A percentile compares a stretch with the other conserved stretches of the same genome.
These are phyloP conservation scores for Gymnogyps californianus DNA, from an alignment of 2,113 vertebrate genomes.

Conservation along the genomic window DNA sequence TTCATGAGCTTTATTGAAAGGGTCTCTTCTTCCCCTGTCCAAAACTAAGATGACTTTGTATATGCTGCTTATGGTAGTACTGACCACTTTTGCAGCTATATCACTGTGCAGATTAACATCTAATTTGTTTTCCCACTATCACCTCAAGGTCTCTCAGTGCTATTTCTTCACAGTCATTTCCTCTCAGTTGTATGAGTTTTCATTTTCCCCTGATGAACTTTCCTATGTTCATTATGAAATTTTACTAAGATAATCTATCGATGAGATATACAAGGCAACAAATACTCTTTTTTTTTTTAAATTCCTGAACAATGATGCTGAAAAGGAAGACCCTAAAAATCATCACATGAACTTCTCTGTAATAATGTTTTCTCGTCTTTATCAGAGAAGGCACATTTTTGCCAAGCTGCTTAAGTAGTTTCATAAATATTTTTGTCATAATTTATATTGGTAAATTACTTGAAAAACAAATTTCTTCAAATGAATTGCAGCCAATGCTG, in stretches of 20 bases:
- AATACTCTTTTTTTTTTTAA: neutral
- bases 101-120: neutral
- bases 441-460: constrained; percentile 61
- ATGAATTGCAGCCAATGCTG: constrained; percentile 7
- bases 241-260: neutral
- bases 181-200: neutral
- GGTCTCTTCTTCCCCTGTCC: neutral
- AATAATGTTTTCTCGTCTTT: constrained; percentile 3
- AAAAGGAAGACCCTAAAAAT: constrained; percentile 28
- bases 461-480: constrained; percentile 42
- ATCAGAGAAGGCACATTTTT: constrained; percentile 34
- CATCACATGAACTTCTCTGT: neutral
- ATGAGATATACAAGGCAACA: neutral
- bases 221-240: neutral
- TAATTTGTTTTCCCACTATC: neutral
- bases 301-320: neutral
- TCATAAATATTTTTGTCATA: constrained; percentile 23
- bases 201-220: neutral
- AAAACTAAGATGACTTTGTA: neutral
- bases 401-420: constrained; percentile 14
- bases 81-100: neutral
- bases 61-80: neutral
- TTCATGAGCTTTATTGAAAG: neutral
- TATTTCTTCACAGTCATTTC: neutral
- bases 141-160: neutral